These are phyloP conservation scores for Yasuhikotakia modesta DNA, from an alignment of 2,797 vertebrate species.

Conservation along the genomic window DNA sequence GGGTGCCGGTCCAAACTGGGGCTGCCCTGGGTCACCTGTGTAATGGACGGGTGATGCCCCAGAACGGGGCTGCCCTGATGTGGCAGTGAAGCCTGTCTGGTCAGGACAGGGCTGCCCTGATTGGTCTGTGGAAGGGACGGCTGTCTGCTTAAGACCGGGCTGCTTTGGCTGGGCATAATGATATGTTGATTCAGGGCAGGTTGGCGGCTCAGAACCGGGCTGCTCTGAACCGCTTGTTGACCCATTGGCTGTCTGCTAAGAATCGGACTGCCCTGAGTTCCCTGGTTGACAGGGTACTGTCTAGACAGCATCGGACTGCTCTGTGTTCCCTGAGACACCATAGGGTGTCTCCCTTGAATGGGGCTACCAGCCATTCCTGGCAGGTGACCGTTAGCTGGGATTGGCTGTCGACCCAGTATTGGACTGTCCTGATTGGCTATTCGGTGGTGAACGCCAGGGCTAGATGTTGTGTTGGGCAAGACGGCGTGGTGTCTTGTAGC, in stretches of 20 bases:
- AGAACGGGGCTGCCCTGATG: conserved; percentile 79
- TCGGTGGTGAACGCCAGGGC: conserved; percentile 76
- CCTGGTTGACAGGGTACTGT: conserved; percentile 59
- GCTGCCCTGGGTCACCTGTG: conserved; percentile 75
- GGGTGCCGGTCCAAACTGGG: conserved; percentile 86
- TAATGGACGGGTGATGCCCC: conserved; percentile 68
- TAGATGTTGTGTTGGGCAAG: conserved; percentile 78
- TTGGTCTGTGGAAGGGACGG: conserved; percentile 69
- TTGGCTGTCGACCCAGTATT: conserved; percentile 56
- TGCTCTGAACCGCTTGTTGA: conserved; percentile 51
- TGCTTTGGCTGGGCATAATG: conserved; percentile 66
- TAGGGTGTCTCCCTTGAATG: conserved; percentile 69
- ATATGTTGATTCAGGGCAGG: conserved; percentile 35
- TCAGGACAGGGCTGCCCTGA: conserved; percentile 82
- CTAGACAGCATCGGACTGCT: conserved; percentile 76
- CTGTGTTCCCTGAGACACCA: conserved; percentile 69
- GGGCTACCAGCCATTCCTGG: conserved; percentile 60
- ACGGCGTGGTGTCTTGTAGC: conserved; percentile 75
- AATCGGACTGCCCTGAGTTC: conserved; percentile 53
- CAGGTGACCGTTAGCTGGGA: conserved; percentile 68
- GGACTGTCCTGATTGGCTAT: conserved; percentile 66
- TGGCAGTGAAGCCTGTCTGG: conserved; percentile 71
- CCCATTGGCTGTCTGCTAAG: conserved; percentile 64
- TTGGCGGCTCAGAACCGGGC: conserved; percentile 42
- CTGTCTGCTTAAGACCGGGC: conserved; percentile 83